Base-by-base conservation (phyloP, 2,797 vertebrate genomes). In the Trachurus trachurus region DNA sequence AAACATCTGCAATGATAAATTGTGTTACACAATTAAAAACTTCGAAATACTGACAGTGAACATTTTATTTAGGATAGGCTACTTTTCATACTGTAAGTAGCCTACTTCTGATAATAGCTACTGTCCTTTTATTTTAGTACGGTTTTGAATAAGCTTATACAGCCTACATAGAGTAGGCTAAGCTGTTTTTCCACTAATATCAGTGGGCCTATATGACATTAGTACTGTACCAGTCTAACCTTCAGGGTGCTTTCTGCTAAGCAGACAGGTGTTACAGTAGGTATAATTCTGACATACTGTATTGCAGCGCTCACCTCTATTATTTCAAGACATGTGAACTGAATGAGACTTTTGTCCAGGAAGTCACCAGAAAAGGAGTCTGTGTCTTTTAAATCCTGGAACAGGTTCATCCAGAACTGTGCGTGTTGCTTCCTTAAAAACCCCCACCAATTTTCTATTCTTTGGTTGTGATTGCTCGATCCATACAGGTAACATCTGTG, bases 381-480 rank as follows among this genome's bases (percentile, higher is more conserved):
- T 9, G 37, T 57, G 16, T 77, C 57, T 67, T 84, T 84, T 64
- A 74, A 60, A 15, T 45, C n/a, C 45, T 84, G 59, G 11, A 83
- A 85, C 4, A 50, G 26, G 34, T 87, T 82, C 15, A 84, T 88
- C 75, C 78, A 86, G 70, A 79, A 83, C 45, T 86, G 81, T 53
- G 67, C 57, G 26, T 79, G 56, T 52, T 80, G 72, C 42, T 57
- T 72, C 45, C 81, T 57, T 34, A 57, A 57, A 57, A 57, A 57
- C 26, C 26, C 26, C 78, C 83, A 81, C 61, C 61, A 79, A 22
- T 61, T 45, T 53, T 86, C 83, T 37, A 74, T 79, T 16, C 58
- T 10, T 61, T 82, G 78, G 21, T 76, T 83, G n/a, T 78, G 63
- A 73, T 39, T n/a, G n/a, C n/a, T n/a, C n/a, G n/a, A n/a, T n/a